Evolutionary conservation across 2,797 vertebrate species (phyloP).

Genomic region (Syndactyla subalaris): DNA sequence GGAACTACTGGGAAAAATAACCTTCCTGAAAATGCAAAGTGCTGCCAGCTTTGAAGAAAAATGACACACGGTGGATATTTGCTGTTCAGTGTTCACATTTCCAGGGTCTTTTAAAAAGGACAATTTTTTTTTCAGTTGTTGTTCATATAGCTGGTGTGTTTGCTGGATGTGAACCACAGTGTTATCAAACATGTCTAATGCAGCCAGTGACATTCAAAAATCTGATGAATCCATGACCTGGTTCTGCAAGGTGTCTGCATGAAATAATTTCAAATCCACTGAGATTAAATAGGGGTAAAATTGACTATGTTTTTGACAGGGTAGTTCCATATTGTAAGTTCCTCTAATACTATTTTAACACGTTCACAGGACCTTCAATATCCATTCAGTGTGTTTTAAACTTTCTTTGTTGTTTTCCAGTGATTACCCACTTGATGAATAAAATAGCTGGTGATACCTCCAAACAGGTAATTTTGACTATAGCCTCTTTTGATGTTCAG

Average conservation of each 20-base stretch:
- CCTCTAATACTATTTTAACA: background rate
- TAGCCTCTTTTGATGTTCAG: background rate
- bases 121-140: background rate
- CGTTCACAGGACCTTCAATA: background rate
- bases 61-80: background rate
- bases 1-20: slow-evolving; percentile 54
- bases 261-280: background rate
- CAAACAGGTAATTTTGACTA: background rate
- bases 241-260: background rate
- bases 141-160: background rate
- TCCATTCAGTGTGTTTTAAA: background rate
- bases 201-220: slow-evolving; percentile 44
- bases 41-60: slow-evolving; percentile 37
- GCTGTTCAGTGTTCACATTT: slow-evolving; percentile 31
- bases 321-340: background rate
- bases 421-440: background rate
- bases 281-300: background rate
- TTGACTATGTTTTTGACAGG: background rate
- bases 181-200: slow-evolving; percentile 8
- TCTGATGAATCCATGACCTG: background rate
- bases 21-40: slow-evolving; percentile 33
- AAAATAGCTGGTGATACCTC: background rate
- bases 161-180: background rate
- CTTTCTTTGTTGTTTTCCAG: background rate
- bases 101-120: background rate